phyloP scores from a whole-genome alignment of 2,888 invertebrate genomes.

The Drosophila diplacantha region DNA sequence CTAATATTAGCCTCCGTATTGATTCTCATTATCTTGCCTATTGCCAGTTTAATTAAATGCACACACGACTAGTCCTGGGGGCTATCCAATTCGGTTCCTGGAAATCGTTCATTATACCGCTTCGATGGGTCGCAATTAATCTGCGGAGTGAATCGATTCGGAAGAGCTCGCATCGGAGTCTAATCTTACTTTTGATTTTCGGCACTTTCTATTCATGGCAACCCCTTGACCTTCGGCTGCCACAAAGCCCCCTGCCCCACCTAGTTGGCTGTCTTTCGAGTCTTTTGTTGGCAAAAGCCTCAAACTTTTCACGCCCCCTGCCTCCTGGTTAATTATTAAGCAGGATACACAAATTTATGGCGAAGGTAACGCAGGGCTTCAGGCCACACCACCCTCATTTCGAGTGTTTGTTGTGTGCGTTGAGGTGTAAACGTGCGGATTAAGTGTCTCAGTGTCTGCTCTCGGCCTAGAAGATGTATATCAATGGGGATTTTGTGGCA shows the following conservation, averaged over 20 bases:
- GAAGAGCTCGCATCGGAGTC: not conserved
- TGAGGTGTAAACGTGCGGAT: constrained; percentile 74
- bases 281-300: constrained; percentile 17
- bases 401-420: constrained; percentile 56
- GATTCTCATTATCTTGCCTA: constrained; percentile 7
- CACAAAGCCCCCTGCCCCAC: not conserved
- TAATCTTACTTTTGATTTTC: constrained; percentile 32
- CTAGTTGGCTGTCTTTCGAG: constrained; percentile 17
- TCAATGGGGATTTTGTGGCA: constrained; percentile 46
- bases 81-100: constrained; percentile 7
- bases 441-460: constrained; percentile 68
- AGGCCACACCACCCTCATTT: constrained; percentile 29
- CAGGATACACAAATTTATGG: constrained; percentile 68
- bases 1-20: not conserved
- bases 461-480: constrained; percentile 44
- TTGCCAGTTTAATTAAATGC: constrained; percentile 19
- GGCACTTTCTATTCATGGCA: constrained; percentile 5
- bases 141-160: constrained; percentile 14
- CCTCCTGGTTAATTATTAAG: constrained; percentile 69
- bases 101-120: constrained; percentile 18
- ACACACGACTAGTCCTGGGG: constrained; percentile 4
- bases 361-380: constrained; percentile 28
- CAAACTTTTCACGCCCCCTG: constrained; percentile 6
- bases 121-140: constrained; percentile 18
- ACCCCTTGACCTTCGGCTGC: constrained; percentile 22